Evolutionary conservation across 2,113 vertebrate genomes (phyloP), one percentile per base, ranked within the genome.

Genomic region (Tamias sibiricus): DNA sequence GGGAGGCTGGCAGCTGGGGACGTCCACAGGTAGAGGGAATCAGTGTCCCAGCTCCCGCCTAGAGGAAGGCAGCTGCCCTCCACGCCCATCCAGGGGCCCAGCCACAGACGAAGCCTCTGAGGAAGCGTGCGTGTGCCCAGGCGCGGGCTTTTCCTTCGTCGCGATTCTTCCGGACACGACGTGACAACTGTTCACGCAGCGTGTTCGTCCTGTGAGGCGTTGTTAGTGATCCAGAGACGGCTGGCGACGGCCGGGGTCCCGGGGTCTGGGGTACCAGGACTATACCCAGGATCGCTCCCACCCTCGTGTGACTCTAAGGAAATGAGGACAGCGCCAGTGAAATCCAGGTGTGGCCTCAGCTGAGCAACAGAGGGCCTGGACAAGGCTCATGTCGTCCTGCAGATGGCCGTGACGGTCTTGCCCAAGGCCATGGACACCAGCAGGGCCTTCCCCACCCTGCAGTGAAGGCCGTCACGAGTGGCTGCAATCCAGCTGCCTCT

Each of bases 321-420:
- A 80, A 32, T 2, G 24, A 64, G 30, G 28, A 4, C 0, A 6
- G 8, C 1, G 2, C 30, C 20, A 4, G 4, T 17, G 32, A 35
- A 6, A 47, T n/a, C 30, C 28, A 49, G 82, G 44, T 42, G 69
- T 37, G n/a, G 52, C 82, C 49, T 22, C 26, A 47, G 68, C 68
- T 32, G 10, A 77, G 87, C 20, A 5, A 17, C 2, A 26, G 52
- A 62, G 79, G 54, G 71, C 49, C n/a, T 44, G 52, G 24, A 37
- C 22, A 8, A 24, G 35, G 30, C 37, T 37, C 19, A 0, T 0
- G 16, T 26, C 22, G 26, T 77, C 83, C 88, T 11, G 32, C 26
- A 13, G 35, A 14, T 12, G 64, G 19, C n/a, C 20, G 2, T 0
- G 44, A 35, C 44, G 59, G 1, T 40, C 52, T 30, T 54, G 16